Evolutionary conservation across 2,888 invertebrate species (phyloP).

Genomic region (Drosophila nigricruria): DNA sequence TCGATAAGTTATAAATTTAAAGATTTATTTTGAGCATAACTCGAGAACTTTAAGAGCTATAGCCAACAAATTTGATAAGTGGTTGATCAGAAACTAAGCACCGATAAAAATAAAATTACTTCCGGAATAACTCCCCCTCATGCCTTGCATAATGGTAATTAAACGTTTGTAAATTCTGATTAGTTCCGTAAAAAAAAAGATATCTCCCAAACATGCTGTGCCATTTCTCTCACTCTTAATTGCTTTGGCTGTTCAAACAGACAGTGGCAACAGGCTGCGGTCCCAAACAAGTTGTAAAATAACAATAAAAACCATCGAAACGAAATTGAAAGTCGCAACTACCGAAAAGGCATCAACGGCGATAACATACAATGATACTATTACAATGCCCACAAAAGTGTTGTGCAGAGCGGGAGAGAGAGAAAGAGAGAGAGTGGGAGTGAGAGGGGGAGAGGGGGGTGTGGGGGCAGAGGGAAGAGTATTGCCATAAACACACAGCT

Average conservation of each 20-base stretch:
- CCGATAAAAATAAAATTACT: too few species aligned
- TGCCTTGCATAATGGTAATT: not conserved
- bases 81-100: not conserved
- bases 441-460: not conserved
- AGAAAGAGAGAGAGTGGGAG: not conserved
- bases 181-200: not conserved
- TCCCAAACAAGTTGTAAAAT: conserved; percentile 73
- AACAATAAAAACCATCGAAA: conserved; percentile 73
- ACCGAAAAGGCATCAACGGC: conserved; percentile 33
- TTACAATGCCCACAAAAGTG: conserved; percentile 35
- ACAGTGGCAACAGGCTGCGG: conserved; percentile 18
- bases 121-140: not conserved
- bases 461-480: not conserved
- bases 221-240: not conserved
- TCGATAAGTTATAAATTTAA: too few species aligned
- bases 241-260: conserved; percentile 22
- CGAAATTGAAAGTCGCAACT: conserved; percentile 71
- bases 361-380: conserved; percentile 35
- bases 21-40: not conserved
- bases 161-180: not conserved
- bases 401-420: not conserved
- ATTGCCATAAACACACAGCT: conserved; percentile 34
- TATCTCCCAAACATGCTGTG: not conserved
- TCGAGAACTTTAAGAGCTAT: not conserved
- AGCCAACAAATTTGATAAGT: not conserved